Evolutionary conservation across 35 echinoderm and acorn worm genomes (phyloP), one percentile per base, ranked within the genome.

Genomic region (Holothuria glaberrima): DNA sequence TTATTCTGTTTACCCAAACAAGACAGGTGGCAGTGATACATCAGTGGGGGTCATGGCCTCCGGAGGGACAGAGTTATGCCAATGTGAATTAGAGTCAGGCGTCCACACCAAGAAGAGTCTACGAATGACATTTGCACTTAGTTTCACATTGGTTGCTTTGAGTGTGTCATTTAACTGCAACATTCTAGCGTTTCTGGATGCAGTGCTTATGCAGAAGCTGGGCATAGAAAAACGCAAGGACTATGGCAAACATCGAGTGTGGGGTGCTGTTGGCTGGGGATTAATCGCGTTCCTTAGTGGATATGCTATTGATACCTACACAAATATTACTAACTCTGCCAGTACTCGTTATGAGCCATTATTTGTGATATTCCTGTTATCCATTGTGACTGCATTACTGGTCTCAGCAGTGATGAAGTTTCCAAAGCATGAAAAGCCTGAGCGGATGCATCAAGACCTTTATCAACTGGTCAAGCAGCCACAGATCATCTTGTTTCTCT

Each of bases 181-280:
- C 90, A 91, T 86, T 61, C 44, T 91, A 9, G 83, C 83, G 63
- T 91, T 91, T 70, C 20, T 91, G 67, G 90, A 91, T 45, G 64
- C 90, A 18, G 41, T 86, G 31, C 48, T 83, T 29, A 86, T 91
- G 90, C 86, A 83, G 74, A 73, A 61, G 56, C 80, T 84, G n/a
- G 80, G 80, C n/a, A 10, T 26, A 29, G 80, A 84, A 36, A 84
- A 84, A 62, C 80, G 80, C 20, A 84, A 84, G 31, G 80, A 93
- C 75, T 93, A 93, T 30, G 91, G 91, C 18, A 93, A 93, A 75
- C 73, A 93, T 25, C 58, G 91, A 54, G 45, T 93, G 61, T 93
- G 91, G 91, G 91, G 91, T 46, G 91, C 91, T 14, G 71, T 93
- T 21, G 87, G 91, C 20, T 93, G 71, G 71, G 91, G 91, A 52